A percentile compares a stretch with the other conserved stretches of the same genome.
Evolutionary conservation across 2,113 vertebrate genomes (phyloP).

Genomic region (Oncorhynchus gorbuscha): DNA sequence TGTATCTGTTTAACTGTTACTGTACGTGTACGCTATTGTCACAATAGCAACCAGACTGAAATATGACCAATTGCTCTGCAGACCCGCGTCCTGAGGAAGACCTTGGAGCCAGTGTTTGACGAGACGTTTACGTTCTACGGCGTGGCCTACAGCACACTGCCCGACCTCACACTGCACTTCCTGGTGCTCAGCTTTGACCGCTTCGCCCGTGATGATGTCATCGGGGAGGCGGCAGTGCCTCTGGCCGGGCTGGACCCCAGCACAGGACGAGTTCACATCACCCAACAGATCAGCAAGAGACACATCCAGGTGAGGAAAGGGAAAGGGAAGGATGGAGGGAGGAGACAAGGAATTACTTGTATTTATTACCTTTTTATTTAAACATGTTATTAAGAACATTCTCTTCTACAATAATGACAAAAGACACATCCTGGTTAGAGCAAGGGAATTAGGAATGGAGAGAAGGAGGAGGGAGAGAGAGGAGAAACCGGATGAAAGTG

Average conservation of each 20-base stretch:
- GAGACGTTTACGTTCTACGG: constrained; percentile 90
- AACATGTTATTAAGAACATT: no score
- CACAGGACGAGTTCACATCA: constrained; percentile 81
- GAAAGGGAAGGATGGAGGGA: no score
- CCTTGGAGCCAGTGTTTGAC: constrained; percentile 82
- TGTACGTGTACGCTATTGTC: no score
- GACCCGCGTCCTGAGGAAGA: constrained; percentile 83
- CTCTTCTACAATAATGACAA: no score
- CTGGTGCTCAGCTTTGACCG: constrained; percentile 86
- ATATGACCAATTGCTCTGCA: constrained; percentile 31
- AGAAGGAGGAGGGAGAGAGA: no score
- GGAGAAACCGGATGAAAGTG: no score
- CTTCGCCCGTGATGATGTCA: constrained; percentile 85
- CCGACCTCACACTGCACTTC: constrained; percentile 86
- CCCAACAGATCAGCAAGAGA: constrained; percentile 84
- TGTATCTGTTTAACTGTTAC: no score
- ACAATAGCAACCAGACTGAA: no score
- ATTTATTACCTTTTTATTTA: no score
- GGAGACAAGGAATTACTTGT: no score
- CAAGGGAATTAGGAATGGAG: no score
- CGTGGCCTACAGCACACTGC: constrained; percentile 80
- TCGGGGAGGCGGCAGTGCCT: constrained; percentile 84
- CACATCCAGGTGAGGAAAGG: constrained; percentile 70
- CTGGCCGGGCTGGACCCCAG: constrained; percentile 82
- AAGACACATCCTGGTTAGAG: no score